Evolutionary conservation across 2,888 invertebrate genomes (phyloP).

Genomic region (Thelaira solivaga): DNA sequence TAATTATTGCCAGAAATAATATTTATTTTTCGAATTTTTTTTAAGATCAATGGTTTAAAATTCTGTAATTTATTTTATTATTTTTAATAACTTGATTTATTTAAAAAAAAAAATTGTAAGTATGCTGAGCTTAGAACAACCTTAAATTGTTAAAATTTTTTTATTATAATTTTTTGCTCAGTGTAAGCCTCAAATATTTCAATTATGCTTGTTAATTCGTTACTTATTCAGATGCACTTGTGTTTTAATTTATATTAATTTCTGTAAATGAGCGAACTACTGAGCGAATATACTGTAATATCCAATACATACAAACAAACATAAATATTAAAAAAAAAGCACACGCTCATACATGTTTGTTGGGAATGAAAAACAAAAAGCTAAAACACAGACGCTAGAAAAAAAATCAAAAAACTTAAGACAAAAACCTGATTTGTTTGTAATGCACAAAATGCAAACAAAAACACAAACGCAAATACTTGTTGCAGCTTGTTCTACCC

Average conservation of each 20-base stretch:
- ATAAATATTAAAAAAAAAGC: too few relatives aligned
- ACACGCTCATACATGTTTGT: conserved; percentile 47
- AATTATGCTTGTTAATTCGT: conserved; percentile 37
- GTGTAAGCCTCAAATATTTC: conserved; percentile 45
- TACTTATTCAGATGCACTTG: conserved; percentile 32
- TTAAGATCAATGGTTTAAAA: too few relatives aligned
- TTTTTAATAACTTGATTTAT: too few relatives aligned
- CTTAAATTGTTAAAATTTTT: too few relatives aligned
- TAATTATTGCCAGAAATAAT: too few relatives aligned
- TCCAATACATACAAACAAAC: conserved; percentile 27
- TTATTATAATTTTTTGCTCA: not conserved
- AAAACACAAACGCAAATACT: conserved; percentile 28
- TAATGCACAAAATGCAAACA: too few relatives aligned
- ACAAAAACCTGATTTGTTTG: conserved; percentile 65
- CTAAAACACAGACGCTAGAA: not conserved
- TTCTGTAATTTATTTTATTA: too few relatives aligned
- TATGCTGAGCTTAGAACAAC: too few relatives aligned
- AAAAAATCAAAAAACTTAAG: conserved; percentile 65
- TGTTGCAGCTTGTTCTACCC: conserved; percentile 33
- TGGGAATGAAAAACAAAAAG: not conserved
- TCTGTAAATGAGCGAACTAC: conserved; percentile 32
- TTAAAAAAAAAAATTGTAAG: too few relatives aligned
- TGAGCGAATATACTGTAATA: conserved; percentile 22
- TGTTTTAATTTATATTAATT: conserved; percentile 38
- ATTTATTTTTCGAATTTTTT: too few relatives aligned